Evolutionary conservation across 2,888 invertebrate genomes (phyloP).

Genomic region (Leptothorax acervorum): DNA sequence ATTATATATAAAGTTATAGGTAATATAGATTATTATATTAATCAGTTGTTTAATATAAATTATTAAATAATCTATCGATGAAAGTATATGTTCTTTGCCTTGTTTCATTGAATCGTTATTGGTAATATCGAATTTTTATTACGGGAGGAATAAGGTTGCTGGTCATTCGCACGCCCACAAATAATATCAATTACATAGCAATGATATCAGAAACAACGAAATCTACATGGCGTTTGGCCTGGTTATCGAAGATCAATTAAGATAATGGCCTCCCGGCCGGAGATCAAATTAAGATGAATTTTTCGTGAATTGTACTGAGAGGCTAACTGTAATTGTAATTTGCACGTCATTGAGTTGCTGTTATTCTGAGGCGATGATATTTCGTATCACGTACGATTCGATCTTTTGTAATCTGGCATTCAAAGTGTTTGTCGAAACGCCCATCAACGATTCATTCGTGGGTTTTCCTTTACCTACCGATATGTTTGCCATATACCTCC

Average conservation of each 20-base stretch:
- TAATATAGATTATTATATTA: not conserved
- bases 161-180: constrained; percentile 21
- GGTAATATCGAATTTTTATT: constrained; percentile 1
- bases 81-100: not conserved
- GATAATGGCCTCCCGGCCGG: constrained; percentile 40
- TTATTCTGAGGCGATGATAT: constrained; percentile 53
- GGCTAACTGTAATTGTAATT: constrained; percentile 63
- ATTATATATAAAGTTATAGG: not conserved
- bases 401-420: constrained; percentile 37
- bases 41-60: not conserved
- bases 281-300: constrained; percentile 61
- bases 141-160: not conserved
- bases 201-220: constrained; percentile 26
- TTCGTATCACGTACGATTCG: constrained; percentile 23
- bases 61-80: not conserved
- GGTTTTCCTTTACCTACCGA: not conserved
- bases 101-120: not conserved
- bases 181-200: constrained; percentile 38
- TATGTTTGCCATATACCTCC: constrained; percentile 18
- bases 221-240: constrained; percentile 12
- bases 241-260: constrained; percentile 58
- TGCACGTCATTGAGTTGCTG: constrained; percentile 23
- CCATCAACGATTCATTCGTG: constrained; percentile 31
- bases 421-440: constrained; percentile 42
- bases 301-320: constrained; percentile 55